Base-by-base conservation (phyloP, 1,140 invertebrate species). In the Brachionus calyciflorus region DNA sequence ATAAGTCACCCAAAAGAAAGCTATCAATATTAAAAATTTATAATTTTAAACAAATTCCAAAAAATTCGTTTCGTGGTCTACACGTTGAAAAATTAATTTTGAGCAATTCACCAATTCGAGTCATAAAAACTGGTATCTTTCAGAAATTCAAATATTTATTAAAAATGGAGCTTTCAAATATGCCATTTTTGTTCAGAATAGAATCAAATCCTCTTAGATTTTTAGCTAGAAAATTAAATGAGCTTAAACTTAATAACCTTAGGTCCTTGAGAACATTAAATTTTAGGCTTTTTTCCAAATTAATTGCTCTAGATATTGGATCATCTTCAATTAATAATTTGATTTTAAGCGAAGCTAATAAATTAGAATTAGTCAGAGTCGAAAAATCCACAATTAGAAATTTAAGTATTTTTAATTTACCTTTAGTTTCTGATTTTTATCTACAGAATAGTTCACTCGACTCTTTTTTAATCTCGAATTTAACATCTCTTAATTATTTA, bases 201-300 rank as follows among this genome's bases (percentile, higher is more conserved):
- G n/a, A 26, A 26, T 28, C 10, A 55, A 28, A 28, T 9, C 51
- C 51, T 30, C 30, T 55, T 28, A 28, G 51, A 28, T 1, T 55
- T 12, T 26, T 55, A 9, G 24, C 51, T 12, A 55, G 30, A n/a
- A 9, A 28, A 24, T n/a, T 55, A 28, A 28, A 21, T 1, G 55
- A 60, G 9, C 30, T 60, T 7, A 60, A 30, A 60, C 28, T 60
- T n/a, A 60, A 30, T 33, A 60, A 60, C 28, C 7, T 60, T n/a
- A 14, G n/a, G 4, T 60, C 55, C 17, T 60, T 60, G 55, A n/a
- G 4, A 33, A 30, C 28, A 17, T 30, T 60, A 9, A 14, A 60
- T 4, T 6, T 60, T 0, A 17, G 33, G n/a, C 19, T n/a, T 4
- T 60, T 60, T 12, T 19, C 30, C 19, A 30, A 33, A 33, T 19